Percentiles rank a stretch among this genome's conserved stretches.
phyloP scores from a whole-genome alignment of 2,888 invertebrate species.

The Eretmocerus hayati region DNA sequence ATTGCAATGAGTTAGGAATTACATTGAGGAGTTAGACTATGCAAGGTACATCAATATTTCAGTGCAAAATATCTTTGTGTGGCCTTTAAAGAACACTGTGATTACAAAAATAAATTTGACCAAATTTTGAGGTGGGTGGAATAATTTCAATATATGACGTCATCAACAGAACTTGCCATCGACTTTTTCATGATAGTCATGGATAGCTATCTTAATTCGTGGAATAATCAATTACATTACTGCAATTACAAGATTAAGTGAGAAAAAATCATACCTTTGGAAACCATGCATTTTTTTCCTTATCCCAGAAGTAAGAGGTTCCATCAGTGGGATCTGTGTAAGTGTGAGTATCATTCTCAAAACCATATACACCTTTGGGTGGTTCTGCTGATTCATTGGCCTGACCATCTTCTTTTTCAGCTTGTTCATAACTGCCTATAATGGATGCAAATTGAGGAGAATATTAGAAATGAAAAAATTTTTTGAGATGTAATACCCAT shows the following conservation, averaged over 20 bases:
- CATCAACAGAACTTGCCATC: no score
- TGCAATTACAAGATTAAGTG: neutral
- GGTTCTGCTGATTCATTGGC: conserved; percentile 23
- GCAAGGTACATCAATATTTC: no score
- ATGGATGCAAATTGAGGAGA: no score
- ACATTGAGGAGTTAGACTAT: no score
- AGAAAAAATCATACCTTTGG: conserved; percentile 59
- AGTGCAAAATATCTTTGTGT: no score
- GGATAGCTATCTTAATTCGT: no score
- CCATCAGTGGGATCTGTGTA: conserved; percentile 81
- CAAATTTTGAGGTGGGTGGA: neutral
- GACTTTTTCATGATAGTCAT: no score
- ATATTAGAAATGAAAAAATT: no score
- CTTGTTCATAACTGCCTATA: conserved; percentile 16
- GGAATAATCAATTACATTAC: neutral
- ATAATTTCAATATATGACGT: neutral
- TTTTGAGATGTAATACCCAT: no score
- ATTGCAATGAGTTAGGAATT: no score
- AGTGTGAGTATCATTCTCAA: conserved; percentile 70
- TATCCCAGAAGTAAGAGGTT: conserved; percentile 86
- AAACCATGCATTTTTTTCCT: conserved; percentile 87
- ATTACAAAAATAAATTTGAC: no score
- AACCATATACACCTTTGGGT: conserved; percentile 52
- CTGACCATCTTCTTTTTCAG: conserved; percentile 21
- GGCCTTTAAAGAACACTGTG: no score